Evolutionary conservation across 2,888 invertebrate genomes (phyloP), one percentile per base, ranked within the genome.

Genomic region (Pammene aurita): DNA sequence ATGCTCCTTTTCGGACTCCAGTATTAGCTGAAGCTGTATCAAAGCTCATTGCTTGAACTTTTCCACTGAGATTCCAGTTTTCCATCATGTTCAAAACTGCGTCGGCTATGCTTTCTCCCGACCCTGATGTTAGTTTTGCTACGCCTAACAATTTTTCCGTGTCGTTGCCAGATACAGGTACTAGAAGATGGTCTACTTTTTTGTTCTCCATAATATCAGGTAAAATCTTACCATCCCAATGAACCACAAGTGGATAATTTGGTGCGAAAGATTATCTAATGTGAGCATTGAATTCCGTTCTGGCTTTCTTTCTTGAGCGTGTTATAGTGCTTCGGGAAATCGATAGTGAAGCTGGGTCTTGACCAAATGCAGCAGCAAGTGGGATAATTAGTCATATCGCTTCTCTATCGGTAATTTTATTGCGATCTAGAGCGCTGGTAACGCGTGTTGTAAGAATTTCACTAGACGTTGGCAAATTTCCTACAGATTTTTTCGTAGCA

Each of bases 31-130:
- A 35, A 2, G 54, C 35, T n/a, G 54, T 35, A 7, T 35, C 54
- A 55, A 35, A 55, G 7, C 54, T 55, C 54, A 55, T 55, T n/a
- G 54, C 54, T 55, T 55, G 55, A 9, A 55, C 38, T 38, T 35
- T 7, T 7, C 38, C 38, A 2, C 5, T 55, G 2, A 55, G 2
- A 38, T 55, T 56, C 38, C 55, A 56, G 2, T 35, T 4, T 7
- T 13, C 4, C 13, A 55, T 14, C 35, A 55, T n/a, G n/a, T n/a
- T 14, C 2, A 38, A 14, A 4, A 55, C 55, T 38, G 55, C 55
- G 10, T 55, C 14, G 38, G 7, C n/a, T n/a, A 13, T 34, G 6
- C 35, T 34, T 9, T 54, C 54, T 13, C 54, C 52, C 2, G 26
- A 11, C 0, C 26, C 44, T 5, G 44, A 1, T 44, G 44, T 5